Conservation (phyloP, 2,888 invertebrate genomes). For the Eristalis intricaria region DNA sequence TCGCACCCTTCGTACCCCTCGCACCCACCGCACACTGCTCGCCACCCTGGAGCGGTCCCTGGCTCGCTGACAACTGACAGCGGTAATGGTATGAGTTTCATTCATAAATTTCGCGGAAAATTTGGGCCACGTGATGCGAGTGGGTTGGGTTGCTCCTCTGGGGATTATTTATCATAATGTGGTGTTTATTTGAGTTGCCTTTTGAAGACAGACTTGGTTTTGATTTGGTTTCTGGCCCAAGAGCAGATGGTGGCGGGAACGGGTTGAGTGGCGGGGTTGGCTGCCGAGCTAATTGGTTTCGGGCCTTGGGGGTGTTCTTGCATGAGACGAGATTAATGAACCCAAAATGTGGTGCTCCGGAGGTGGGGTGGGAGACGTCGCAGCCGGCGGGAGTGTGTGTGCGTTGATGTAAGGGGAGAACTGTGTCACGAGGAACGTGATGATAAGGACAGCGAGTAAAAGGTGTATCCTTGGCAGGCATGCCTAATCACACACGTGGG, state of each 20-base stretch:
- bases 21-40: too few species aligned
- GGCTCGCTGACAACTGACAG: slow-evolving; percentile 54
- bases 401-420: background rate
- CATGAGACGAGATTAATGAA: slow-evolving; percentile 21
- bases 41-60: slow-evolving; percentile 17
- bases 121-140: slow-evolving; percentile 50
- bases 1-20: slow-evolving; percentile 4
- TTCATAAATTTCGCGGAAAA: slow-evolving; percentile 64
- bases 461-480: background rate
- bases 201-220: slow-evolving; percentile 8
- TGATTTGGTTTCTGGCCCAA: slow-evolving; percentile 10
- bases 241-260: slow-evolving; percentile 18
- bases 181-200: slow-evolving; percentile 44
- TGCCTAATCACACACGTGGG: background rate
- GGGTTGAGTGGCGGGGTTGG: background rate
- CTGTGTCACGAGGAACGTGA: background rate
- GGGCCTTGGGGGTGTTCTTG: slow-evolving; percentile 23
- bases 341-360: background rate
- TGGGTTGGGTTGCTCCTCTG: slow-evolving; percentile 29
- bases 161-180: slow-evolving; percentile 59
- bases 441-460: background rate
- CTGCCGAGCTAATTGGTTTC: slow-evolving; percentile 28
- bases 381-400: background rate
- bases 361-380: background rate
- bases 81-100: slow-evolving; percentile 63